Base-by-base conservation (phyloP, 1,140 invertebrate genomes). In the Plutomurus gul region DNA sequence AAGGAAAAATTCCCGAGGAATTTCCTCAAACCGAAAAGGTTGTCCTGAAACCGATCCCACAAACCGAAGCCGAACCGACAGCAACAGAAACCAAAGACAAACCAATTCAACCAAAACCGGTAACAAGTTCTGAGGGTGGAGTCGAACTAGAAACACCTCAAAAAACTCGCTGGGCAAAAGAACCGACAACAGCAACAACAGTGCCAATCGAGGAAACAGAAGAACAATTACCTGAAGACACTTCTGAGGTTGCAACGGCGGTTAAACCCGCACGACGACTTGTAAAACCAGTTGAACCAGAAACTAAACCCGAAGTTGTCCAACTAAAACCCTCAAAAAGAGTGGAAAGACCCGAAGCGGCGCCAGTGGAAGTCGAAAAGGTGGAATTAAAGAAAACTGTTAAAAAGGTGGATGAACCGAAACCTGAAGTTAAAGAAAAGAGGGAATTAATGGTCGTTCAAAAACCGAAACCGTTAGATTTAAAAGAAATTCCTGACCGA, bases 1-100 rank as follows among this genome's bases (percentile, higher is more conserved):
- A 76, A 56, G 75, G 75, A 0, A 65, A 86, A 22, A 83, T 84
- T 76, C 84, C 84, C 11, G 20, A 87, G 13, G 10, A 84, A 86
- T 81, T 43, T 5, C 22, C 46, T 0, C n/a, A 74, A 10, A 7
- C 11, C 0, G 77, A 82, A 47, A 75, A 82, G n/a, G 79, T 77
- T 25, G 27, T 71, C 1, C 60, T 72, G 16, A 51, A 82, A 75
- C 77, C 82, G 84, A 85, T 84, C 85, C 18, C 70, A 0, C 25
- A 72, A 25, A 36, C 70, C 0, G 1, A 22, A 40, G 13, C 18
- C 2, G 27, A 65, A 36, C 25, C 56, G 0, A 0, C 30, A 0
- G 3, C 56, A 1, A 16, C 16, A 3, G 30, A 30, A 13, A 1
- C 27, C n/a, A 27, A 16, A 65, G 56, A 65, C 16, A 65, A 33